Base-by-base conservation (phyloP, 2,888 invertebrate genomes). In the Diogma glabrata region DNA sequence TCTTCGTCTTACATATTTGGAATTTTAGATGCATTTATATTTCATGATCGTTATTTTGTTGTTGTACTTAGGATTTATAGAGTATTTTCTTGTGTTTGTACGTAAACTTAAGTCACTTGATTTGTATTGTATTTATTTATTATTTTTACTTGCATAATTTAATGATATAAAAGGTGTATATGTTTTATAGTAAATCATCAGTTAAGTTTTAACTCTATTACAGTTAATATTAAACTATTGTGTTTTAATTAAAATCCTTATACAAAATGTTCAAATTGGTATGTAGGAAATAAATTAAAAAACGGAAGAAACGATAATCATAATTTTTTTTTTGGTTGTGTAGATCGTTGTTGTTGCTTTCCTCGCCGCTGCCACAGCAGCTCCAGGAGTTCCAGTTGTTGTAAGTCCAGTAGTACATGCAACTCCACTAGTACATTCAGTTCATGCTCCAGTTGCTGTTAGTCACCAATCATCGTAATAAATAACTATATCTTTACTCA, bases 301-400 rank as follows among this genome's bases (percentile, higher is more conserved):
- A 10, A 10, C 10, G 28, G 3, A 28, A 12, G 28, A 28, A 28
- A 22, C 22, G 14, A 14, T 46, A 36, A 38, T 40, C 17, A 14
- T 47, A 43, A 23, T 28, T 10, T 14, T 33, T 46, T 4, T 24
- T 24, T 40, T 33, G 24, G 26, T 51, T n/a, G n/a, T n/a, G 23
- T 40, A 69, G 69, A 64, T 64, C 60, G 60, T 66, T 52, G 57
- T 67, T 61, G 63, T 64, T 54, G 67, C 64, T 62, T 53, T 69
- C 53, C 53, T 69, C 64, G 67, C 67, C 49, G 72, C 63, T 67
- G 75, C 47, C 67, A 72, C 12, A 61, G 76, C 57, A 65, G 74
- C 57, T 69, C 77, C 61, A 69, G 75, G 61, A 72, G n/a, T n/a
- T n/a, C 76, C 64, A 67, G 73, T 43, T 64, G 75, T 47, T 67